phyloP scores from a whole-genome alignment of 2,797 vertebrate species.

The Lepus oiostolus region DNA sequence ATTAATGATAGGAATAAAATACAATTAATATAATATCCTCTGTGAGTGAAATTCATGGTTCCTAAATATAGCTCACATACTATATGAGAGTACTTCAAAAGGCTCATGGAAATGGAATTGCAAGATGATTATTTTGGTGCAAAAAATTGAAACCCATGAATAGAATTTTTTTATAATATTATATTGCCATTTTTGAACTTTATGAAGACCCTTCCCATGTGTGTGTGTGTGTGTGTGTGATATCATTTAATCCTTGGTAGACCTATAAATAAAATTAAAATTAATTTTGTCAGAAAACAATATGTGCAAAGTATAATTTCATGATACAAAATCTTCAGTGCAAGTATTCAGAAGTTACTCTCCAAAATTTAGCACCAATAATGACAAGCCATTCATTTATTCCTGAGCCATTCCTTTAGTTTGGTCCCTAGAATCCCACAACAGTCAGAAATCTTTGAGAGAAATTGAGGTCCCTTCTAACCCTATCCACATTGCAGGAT shows the following conservation, averaged over 20 bases:
- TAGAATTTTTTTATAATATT: too few relatives aligned
- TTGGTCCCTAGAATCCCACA: background rate
- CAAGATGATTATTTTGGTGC: too few relatives aligned
- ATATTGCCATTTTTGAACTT: too few relatives aligned
- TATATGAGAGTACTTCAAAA: too few relatives aligned
- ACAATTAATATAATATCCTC: background rate
- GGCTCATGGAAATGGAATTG: too few relatives aligned
- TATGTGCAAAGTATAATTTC: background rate
- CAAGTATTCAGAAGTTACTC: background rate
- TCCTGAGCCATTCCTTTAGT: background rate
- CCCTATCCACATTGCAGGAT: background rate
- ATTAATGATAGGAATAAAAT: background rate
- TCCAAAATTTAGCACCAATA: background rate
- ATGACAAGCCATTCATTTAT: background rate
- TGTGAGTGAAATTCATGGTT: background rate
- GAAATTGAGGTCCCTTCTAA: background rate
- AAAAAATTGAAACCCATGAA: too few relatives aligned
- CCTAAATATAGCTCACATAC: background rate
- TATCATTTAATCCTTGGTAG: background rate
- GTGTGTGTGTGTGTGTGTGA: background rate
- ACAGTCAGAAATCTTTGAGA: background rate
- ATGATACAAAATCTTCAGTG: background rate
- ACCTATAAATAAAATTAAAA: slow-evolving; percentile 43
- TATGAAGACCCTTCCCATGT: too few relatives aligned
- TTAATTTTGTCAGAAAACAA: background rate